A percentile compares a stretch with the other conserved stretches of the same genome.
These are phyloP conservation scores for Augochlorella aurata DNA, from an alignment of 2,888 invertebrate genomes.

Conservation along the genomic window DNA sequence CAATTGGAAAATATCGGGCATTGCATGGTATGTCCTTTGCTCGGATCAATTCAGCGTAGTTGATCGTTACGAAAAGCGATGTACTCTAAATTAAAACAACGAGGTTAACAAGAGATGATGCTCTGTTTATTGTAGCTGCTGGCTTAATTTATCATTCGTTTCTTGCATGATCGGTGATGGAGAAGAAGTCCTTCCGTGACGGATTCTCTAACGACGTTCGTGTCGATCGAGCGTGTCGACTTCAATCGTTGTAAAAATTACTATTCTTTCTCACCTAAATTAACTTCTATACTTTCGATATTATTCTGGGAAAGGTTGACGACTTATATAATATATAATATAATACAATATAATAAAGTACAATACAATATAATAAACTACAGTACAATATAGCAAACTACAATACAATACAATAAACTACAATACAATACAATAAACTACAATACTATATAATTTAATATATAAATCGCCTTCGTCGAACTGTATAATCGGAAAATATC, in stretches of 20 bases:
- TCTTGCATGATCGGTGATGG: not conserved
- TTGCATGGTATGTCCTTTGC: conserved; percentile 28
- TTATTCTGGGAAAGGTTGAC: too few species aligned
- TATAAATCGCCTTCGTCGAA: too few species aligned
- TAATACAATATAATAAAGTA: too few species aligned
- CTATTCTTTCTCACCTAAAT: not conserved
- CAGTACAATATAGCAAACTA: too few species aligned
- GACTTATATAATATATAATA: too few species aligned
- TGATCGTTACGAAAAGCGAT: conserved; percentile 45
- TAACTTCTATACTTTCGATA: not conserved
- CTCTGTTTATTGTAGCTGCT: conserved; percentile 31
- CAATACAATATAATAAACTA: too few species aligned
- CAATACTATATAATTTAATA: too few species aligned
- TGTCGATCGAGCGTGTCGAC: not conserved
- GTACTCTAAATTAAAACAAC: conserved; percentile 40
- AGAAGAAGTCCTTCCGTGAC: not conserved
- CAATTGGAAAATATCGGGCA: conserved; percentile 45
- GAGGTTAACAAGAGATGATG: conserved; percentile 49
- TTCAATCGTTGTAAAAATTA: not conserved
- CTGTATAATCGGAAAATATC: too few species aligned
- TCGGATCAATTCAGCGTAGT: conserved; percentile 51
- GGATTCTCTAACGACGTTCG: not conserved
- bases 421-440: too few species aligned
- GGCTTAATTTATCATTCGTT: conserved; percentile 6
- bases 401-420: too few species aligned